Evolutionary conservation across 2,113 vertebrate species (phyloP).

Genomic region (Anguilla japonica): DNA sequence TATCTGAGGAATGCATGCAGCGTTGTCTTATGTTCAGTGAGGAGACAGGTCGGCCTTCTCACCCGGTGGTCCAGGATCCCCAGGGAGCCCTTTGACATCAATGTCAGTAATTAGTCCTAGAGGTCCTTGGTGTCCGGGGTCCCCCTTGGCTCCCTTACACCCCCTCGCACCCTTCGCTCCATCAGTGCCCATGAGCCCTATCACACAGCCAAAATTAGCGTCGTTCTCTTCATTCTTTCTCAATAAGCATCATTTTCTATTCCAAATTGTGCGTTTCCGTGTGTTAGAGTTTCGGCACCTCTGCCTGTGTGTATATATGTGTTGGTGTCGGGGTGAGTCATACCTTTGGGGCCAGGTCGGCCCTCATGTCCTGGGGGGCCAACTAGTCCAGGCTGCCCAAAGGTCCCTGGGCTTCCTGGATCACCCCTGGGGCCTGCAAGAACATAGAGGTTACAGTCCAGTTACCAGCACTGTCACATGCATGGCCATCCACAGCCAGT

Average conservation of each 20-base stretch:
- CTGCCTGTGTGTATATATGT: not conserved
- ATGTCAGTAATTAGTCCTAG: not conserved
- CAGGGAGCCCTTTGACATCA: constrained; percentile 26
- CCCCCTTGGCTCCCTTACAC: constrained; percentile 44
- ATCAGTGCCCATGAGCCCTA: not conserved
- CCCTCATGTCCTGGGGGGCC: not conserved
- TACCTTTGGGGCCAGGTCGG: not conserved
- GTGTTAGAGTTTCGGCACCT: too few species aligned
- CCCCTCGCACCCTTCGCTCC: not conserved
- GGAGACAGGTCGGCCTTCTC: not conserved
- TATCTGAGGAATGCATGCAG: not conserved
- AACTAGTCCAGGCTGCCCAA: not conserved
- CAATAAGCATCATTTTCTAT: not conserved
- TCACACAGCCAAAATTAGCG: not conserved
- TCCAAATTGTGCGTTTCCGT: not conserved
- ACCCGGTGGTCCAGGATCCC: constrained; percentile 49
- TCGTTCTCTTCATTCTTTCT: not conserved
- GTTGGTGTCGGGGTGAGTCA: not conserved
- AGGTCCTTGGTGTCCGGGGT: constrained; percentile 49
- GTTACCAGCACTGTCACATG: not conserved
- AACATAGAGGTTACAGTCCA: not conserved
- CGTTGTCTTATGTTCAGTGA: not conserved
- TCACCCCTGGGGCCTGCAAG: constrained; percentile 13
- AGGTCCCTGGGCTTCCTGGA: not conserved
- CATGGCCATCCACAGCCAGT: not conserved